phyloP scores from a whole-genome alignment of 2,113 vertebrate genomes.

The Rynchops niger region DNA sequence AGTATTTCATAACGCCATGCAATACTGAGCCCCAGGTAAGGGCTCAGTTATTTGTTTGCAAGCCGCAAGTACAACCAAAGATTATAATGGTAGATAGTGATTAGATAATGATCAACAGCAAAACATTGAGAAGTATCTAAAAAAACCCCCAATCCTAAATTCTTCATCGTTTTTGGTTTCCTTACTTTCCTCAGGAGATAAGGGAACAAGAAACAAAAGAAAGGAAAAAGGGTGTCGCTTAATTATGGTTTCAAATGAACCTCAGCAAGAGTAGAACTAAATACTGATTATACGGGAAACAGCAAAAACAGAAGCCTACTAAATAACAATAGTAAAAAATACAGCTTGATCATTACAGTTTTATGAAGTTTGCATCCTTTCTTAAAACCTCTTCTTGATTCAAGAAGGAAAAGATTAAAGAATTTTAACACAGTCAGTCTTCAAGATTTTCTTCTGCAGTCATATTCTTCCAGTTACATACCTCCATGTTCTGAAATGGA shows the following conservation, averaged over 20 bases:
- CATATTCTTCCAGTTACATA: conserved; percentile 59
- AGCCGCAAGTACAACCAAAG: neutral
- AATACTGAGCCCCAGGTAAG: neutral
- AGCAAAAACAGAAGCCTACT: neutral
- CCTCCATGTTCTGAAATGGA: conserved; percentile 77
- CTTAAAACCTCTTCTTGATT: neutral
- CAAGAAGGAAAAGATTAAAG: neutral
- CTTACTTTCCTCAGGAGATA: neutral
- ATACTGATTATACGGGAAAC: neutral
- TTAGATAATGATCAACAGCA: neutral
- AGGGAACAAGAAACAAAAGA: neutral
- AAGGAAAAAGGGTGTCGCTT: neutral
- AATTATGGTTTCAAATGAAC: neutral
- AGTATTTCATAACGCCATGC: neutral
- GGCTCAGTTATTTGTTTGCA: neutral
- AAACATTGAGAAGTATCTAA: neutral
- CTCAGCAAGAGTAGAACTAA: neutral
- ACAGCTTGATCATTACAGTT: neutral
- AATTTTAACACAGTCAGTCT: neutral
- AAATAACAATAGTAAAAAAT: neutral
- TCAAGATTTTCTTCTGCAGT: neutral
- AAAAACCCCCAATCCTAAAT: neutral
- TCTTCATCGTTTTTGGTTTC: neutral
- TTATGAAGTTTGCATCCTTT: neutral
- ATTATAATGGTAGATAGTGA: neutral